Evolutionary conservation across 2,113 vertebrate species (phyloP).

Genomic region (Tyrannus savana): DNA sequence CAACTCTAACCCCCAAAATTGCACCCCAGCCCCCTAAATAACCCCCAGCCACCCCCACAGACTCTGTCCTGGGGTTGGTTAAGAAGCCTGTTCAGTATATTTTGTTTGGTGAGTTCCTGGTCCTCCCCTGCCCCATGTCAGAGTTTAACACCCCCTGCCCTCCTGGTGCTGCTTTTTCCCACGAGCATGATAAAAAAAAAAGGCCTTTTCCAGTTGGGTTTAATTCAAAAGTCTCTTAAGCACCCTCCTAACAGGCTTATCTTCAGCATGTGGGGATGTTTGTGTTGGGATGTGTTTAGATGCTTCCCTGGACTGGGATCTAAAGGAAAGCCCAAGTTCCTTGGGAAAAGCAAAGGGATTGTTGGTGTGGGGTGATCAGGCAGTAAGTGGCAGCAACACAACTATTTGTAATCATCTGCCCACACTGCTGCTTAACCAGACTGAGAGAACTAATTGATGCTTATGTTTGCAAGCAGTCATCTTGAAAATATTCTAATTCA

Average conservation of each 20-base stretch:
- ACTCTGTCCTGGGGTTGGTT: fast-evolving
- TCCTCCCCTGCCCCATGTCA: background rate
- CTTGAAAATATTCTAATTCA: background rate
- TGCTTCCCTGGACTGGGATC: background rate
- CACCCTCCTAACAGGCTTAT: fast-evolving
- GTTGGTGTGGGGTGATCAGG: background rate
- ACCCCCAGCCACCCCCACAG: background rate
- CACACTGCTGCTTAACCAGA: background rate
- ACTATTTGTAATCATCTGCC: conserved; percentile 12
- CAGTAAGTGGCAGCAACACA: background rate
- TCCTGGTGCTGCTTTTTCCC: background rate
- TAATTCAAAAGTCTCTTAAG: background rate
- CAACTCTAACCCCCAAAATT: background rate
- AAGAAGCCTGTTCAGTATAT: background rate
- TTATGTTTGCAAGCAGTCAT: conserved; percentile 3
- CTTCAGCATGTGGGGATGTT: background rate
- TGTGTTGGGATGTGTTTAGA: background rate
- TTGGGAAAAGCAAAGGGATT: background rate
- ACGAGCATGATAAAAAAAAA: background rate
- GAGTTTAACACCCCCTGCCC: background rate
- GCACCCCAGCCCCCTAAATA: background rate
- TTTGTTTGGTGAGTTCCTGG: background rate
- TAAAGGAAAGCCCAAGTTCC: background rate
- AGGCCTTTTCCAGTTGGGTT: background rate
- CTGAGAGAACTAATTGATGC: conserved; percentile 19